Base-by-base conservation (phyloP, 1,140 invertebrate species). In the Drosophila burlai region DNA sequence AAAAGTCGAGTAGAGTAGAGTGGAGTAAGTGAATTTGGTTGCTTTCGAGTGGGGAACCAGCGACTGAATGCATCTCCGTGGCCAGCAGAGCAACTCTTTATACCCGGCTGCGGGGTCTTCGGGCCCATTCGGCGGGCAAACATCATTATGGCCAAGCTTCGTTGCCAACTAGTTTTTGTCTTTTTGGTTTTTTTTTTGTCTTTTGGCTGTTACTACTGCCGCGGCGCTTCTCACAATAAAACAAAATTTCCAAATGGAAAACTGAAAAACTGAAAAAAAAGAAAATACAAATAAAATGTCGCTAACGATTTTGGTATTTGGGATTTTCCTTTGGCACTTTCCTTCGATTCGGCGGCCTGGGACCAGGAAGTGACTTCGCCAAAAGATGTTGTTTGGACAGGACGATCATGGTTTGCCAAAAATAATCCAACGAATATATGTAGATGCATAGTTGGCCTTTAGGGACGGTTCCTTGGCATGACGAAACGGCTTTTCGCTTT, bases 21-120 rank as follows among this genome's bases (percentile, higher is more conserved):
- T 84, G 76, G 79, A 80, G 71, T 57, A 57, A 57, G 54, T 83
- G 80, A 89, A 92, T 93, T 92, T 92, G 86, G 87, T 84, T 92
- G 91, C 91, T 91, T 92, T 80, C 92, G 81, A 90, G 78, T 91
- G 86, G 86, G 92, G 83, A 92, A 87, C 82, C 90, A 91, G 90
- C 91, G 91, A 93, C 91, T 93, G 92, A 93, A 91, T 93, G 92
- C 89, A 77, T 89, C 81, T 65, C 74, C 76, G 75, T 79, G 68
- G 86, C 76, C 83, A 81, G 59, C 65, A 63, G 62, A 59, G 76
- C 76, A 74, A 83, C 91, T 90, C 87, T 93, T 93, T 93, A 92
- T 93, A 93, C 81, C 91, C 54, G 68, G 66, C 38, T 42, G 55
- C 34, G 36, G 57, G 42, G 18, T 77, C 57, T 78, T 78, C 55